phyloP scores from a whole-genome alignment of 2,888 invertebrate species.

The Deilephila porcellus region DNA sequence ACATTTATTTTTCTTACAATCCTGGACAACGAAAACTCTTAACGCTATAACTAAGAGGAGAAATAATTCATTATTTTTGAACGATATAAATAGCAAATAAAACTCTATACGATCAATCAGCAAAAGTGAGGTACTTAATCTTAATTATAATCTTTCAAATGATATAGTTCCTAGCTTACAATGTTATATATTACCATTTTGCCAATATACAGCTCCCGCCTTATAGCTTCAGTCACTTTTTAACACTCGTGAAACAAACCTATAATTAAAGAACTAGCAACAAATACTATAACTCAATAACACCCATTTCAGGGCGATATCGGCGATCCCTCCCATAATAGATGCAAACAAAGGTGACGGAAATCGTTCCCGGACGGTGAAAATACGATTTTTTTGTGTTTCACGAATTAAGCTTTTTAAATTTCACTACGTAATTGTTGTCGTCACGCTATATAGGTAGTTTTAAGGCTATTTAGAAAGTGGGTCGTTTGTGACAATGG shows the following conservation, averaged over 20 bases:
- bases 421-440: conserved; percentile 15
- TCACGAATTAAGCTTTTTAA: conserved; percentile 15
- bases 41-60: no score
- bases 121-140: no score
- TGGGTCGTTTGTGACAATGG: conserved; percentile 1
- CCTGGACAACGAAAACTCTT: no score
- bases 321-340: not conserved
- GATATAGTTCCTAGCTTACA: no score
- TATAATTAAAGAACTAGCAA: not conserved
- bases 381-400: conserved; percentile 10
- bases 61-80: no score
- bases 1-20: no score
- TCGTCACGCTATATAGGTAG: conserved; percentile 10
- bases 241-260: not conserved
- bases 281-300: not conserved
- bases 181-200: no score
- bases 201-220: no score
- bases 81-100: no score
- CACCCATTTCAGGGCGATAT: not conserved
- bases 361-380: conserved; percentile 2
- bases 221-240: no score
- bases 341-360: conserved; percentile 15
- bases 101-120: no score
- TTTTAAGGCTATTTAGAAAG: not conserved
- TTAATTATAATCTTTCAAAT: no score